Evolutionary conservation across 2,888 invertebrate genomes (phyloP), one percentile per base, ranked within the genome.

Genomic region (Caenorhabditis drosophilae): DNA sequence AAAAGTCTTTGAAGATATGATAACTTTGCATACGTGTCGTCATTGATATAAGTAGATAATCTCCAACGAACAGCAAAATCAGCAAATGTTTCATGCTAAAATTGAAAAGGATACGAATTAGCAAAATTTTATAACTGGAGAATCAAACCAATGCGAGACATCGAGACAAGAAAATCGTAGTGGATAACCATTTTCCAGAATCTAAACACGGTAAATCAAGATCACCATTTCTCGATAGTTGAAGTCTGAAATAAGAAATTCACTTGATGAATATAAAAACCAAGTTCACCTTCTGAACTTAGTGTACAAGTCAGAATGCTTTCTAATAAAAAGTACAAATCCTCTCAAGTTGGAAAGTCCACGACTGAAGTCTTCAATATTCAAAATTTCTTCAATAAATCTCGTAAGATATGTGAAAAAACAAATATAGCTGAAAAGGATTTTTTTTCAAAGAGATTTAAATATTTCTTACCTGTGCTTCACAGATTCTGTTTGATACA

Each of bases 271-370:
- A n/a, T n/a, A n/a, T n/a, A n/a, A n/a, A n/a, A n/a, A n/a, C n/a
- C n/a, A n/a, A n/a, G n/a, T n/a, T n/a, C n/a, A n/a, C n/a, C n/a
- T 36, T 52, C 63, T 53, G 18, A 57, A 63, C 25, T 54, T 57
- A 11, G 27, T 49, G 36, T 53, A 63, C 7, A 26, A 12, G 20
- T 57, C 63, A 0, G 46, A 2, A 18, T 49, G 7, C 2, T 18
- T 12, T 41, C 42, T 38, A 1, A 63, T 27, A 20, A 15, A 26
- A 0, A 35, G 23, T 2, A 63, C 44, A 18, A 57, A 63, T 15
- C 1, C 22, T n/a, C 49, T 31, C 12, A 63, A 22, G 6, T 36
- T 3, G 0, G 34, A 9, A 2, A 57, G 25, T 4, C 63, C 63
- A 0, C 6, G 0, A 1, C 38, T 6, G n/a, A 53, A 50, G 9